phyloP scores from a whole-genome alignment of 1,140 invertebrate genomes.

The Phymastichus coffea region DNA sequence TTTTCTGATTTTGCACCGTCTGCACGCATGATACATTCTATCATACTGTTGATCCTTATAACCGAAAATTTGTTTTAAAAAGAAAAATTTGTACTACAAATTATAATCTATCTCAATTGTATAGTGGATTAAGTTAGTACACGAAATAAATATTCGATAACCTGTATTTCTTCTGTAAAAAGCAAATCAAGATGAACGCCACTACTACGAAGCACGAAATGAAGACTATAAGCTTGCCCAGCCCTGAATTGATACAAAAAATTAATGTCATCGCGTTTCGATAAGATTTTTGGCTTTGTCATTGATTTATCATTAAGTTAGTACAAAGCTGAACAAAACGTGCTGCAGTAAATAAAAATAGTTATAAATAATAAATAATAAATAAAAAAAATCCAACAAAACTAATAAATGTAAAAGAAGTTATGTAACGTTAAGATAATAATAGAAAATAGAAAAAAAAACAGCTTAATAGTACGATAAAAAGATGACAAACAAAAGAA shows the following conservation, averaged over 20 bases:
- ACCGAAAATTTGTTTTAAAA: constrained; percentile 14
- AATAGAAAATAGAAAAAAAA: constrained; percentile 7
- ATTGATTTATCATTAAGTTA: constrained; percentile 36
- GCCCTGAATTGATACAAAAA: constrained; percentile 38
- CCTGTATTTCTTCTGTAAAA: constrained; percentile 16
- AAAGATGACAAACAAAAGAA: background rate
- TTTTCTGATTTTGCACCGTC: constrained; percentile 50
- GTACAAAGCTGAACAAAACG: constrained; percentile 39
- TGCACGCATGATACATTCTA: constrained; percentile 34
- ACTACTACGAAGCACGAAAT: constrained; percentile 15
- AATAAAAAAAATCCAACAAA: constrained; percentile 6
- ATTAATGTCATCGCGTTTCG: constrained; percentile 1
- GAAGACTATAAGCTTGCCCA: constrained; percentile 45
- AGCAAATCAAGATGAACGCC: too few species aligned
- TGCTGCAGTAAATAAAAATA: constrained; percentile 7
- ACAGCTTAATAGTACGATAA: constrained; percentile 4
- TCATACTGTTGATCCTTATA: constrained; percentile 25
- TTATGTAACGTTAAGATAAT: background rate
- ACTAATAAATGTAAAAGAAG: background rate
- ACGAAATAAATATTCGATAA: too few species aligned
- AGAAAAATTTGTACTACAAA: too few species aligned
- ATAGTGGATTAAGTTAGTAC: too few species aligned
- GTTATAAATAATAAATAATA: too few species aligned
- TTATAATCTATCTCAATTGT: too few species aligned
- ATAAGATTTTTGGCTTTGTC: constrained; percentile 26